phyloP scores from a whole-genome alignment of 2,888 invertebrate species.

The Macrosiphum euphorbiae region DNA sequence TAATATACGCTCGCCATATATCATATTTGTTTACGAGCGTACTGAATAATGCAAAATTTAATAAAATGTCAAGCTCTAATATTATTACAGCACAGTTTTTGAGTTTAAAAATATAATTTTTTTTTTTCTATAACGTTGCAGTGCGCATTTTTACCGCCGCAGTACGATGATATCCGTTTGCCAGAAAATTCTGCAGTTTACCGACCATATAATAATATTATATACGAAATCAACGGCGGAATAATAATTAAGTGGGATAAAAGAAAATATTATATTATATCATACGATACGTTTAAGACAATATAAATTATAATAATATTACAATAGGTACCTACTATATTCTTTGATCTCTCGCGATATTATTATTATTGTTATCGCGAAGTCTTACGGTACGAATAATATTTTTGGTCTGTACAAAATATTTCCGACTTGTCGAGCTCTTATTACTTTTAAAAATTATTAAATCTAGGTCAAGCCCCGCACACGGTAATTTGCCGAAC shows the following conservation, averaged over 20 bases:
- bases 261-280: not conserved
- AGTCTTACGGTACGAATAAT: not conserved
- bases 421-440: not conserved
- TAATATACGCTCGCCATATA: not conserved
- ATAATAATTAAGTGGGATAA: not conserved
- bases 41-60: not conserved
- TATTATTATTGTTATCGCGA: too few species aligned
- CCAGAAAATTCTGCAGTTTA: not conserved
- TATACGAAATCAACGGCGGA: not conserved
- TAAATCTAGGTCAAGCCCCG: conserved; percentile 29
- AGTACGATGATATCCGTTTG: not conserved
- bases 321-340: not conserved
- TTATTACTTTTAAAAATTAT: conserved; percentile 1
- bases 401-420: not conserved
- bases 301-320: not conserved
- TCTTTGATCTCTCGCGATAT: not conserved
- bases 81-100: not conserved
- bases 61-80: not conserved
- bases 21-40: not conserved
- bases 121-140: not conserved
- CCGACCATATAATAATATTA: not conserved
- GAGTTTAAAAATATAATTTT: not conserved
- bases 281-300: not conserved
- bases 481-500: conserved; percentile 5
- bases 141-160: not conserved